A percentile compares a stretch with the other conserved stretches of the same genome.
Evolutionary conservation across 2,888 invertebrate genomes (phyloP).

Genomic region (Coelogynopora nodosa): DNA sequence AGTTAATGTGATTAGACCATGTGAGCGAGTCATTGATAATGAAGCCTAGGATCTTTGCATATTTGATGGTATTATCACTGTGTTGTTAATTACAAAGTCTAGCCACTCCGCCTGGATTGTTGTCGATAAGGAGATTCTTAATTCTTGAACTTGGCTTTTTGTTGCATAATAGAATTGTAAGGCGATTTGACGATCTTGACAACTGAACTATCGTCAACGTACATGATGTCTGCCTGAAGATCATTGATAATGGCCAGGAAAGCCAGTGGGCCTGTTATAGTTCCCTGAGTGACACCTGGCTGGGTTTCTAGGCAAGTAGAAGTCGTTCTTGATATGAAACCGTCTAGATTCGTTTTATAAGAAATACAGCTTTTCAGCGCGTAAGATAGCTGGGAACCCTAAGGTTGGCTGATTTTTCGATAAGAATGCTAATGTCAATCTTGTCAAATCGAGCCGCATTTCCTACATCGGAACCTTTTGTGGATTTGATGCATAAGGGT

Average conservation of each 20-base stretch:
- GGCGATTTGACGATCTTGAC: background rate
- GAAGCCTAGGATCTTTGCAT: too few species aligned
- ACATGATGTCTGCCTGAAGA: background rate
- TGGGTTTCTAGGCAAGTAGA: background rate
- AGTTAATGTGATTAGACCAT: too few species aligned
- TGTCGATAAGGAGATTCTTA: background rate
- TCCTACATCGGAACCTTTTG: background rate
- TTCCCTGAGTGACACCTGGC: background rate
- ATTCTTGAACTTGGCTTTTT: background rate
- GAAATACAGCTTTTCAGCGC: background rate
- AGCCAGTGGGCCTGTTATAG: background rate
- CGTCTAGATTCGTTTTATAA: background rate
- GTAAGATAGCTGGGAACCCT: background rate
- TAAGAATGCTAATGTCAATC: background rate
- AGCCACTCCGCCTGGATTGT: too few species aligned
- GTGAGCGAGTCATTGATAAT: too few species aligned
- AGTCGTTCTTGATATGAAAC: background rate
- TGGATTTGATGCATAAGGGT: background rate
- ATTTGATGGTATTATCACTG: too few species aligned
- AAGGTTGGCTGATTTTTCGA: too few species aligned
- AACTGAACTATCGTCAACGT: background rate
- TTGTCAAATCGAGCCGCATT: background rate
- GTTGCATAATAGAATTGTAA: background rate
- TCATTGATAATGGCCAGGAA: background rate
- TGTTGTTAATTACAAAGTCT: too few species aligned